Conservation (phyloP, 2,113 vertebrate genomes). For the Atractosteus spatula region DNA sequence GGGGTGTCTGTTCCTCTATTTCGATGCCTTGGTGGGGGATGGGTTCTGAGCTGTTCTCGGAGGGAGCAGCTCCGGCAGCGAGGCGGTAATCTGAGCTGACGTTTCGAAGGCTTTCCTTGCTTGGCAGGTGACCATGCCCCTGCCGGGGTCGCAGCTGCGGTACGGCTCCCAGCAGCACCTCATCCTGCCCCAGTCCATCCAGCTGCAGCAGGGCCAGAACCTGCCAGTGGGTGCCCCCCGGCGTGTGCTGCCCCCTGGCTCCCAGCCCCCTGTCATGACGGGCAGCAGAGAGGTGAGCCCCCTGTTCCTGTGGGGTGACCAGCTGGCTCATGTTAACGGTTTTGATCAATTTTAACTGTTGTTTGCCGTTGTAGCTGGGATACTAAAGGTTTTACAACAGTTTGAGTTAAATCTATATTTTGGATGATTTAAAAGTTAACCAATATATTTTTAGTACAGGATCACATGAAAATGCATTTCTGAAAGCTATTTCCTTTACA, state of each 20-base stretch:
- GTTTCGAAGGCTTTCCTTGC: background rate
- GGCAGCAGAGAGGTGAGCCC: constrained; percentile 83
- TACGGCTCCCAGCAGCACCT: constrained; percentile 95
- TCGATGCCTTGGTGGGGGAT: background rate
- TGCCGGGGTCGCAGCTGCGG: constrained; percentile 92
- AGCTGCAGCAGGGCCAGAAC: constrained; percentile 93
- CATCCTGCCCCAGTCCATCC: constrained; percentile 93
- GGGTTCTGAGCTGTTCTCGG: too few species aligned
- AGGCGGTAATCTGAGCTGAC: too few species aligned
- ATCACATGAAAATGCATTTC: too few species aligned
- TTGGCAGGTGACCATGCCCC: constrained; percentile 87
- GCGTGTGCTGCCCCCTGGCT: constrained; percentile 84
- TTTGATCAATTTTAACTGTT: too few species aligned
- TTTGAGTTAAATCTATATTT: too few species aligned
- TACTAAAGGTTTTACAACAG: too few species aligned
- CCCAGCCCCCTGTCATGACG: constrained; percentile 81
- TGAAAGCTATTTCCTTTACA: too few species aligned
- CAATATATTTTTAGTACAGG: too few species aligned
- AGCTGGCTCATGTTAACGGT: too few species aligned
- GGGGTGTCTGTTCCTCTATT: background rate
- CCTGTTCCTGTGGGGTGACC: too few species aligned
- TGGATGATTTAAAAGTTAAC: too few species aligned
- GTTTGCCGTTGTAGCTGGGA: too few species aligned
- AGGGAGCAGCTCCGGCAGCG: background rate
- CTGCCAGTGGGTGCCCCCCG: constrained; percentile 86